Evolutionary conservation across 30 jellyfish, hydroid and myxozoan species (phyloP).

Genomic region (Aurelia aurita complex sp. Pacific): DNA sequence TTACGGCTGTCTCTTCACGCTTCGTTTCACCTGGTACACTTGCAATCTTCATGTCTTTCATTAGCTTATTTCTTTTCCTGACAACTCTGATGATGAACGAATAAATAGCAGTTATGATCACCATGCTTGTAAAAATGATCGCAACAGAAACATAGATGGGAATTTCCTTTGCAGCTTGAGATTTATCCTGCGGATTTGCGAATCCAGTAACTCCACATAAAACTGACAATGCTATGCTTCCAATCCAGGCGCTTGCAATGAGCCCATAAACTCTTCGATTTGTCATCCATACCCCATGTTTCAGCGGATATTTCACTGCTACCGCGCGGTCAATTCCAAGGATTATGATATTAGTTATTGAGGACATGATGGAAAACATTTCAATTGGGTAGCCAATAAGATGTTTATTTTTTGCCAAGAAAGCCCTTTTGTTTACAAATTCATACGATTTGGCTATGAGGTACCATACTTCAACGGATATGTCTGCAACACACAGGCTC

Average conservation of each 20-base stretch:
- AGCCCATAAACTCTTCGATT: constrained; percentile 1
- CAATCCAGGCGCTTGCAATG: constrained; percentile 50
- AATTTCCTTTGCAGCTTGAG: not conserved
- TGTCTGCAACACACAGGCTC: constrained; percentile 48
- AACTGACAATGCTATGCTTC: constrained; percentile 22
- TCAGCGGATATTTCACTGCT: constrained; percentile 46
- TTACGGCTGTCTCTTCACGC: not conserved
- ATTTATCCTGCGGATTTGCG: not conserved
- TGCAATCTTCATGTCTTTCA: not conserved
- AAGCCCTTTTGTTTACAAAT: not conserved
- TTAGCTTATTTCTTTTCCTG: not conserved
- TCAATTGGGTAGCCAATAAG: not conserved
- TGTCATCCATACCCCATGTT: constrained; percentile 50
- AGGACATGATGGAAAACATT: constrained; percentile 35
- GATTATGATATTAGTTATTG: constrained; percentile 37
- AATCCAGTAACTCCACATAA: constrained; percentile 8
- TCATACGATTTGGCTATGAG: not conserved
- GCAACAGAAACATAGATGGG: constrained; percentile 2
- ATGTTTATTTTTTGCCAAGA: not conserved
- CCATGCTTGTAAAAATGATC: constrained; percentile 1
- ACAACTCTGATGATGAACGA: constrained; percentile 7
- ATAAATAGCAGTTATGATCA: constrained; percentile 4
- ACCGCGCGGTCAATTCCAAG: constrained; percentile 46
- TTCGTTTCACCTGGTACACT: too few relatives aligned
- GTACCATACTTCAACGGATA: constrained; percentile 4